Conservation (phyloP, 2,888 invertebrate genomes). For the Dolomedes plantarius region DNA sequence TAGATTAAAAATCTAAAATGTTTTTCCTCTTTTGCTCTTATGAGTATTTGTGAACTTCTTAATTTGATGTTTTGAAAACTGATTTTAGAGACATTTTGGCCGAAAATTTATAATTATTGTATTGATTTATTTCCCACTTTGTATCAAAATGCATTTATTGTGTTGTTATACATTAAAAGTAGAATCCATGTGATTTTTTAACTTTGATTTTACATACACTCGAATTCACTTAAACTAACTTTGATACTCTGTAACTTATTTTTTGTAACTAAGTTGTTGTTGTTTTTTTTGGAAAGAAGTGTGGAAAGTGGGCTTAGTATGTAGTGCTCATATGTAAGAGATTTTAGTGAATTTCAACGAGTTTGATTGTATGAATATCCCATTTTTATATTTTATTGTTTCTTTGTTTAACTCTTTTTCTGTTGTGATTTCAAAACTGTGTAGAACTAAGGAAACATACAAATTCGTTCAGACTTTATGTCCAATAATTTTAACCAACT, state of each 20-base stretch:
- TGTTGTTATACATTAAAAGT: neutral
- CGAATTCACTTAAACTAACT: neutral
- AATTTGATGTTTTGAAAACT: too few species aligned
- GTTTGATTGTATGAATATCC: neutral
- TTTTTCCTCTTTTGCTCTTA: too few species aligned
- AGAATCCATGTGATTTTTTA: neutral
- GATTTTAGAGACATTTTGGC: too few species aligned
- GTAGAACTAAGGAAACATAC: neutral
- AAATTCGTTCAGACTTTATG: neutral
- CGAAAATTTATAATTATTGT: too few species aligned
- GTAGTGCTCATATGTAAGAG: too few species aligned
- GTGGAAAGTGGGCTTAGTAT: neutral
- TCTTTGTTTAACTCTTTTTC: neutral
- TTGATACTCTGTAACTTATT: neutral
- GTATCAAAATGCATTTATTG: too few species aligned
- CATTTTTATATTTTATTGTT: neutral
- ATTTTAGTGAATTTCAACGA: too few species aligned
- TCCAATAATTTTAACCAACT: slow-evolving; percentile 7
- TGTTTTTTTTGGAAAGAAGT: neutral
- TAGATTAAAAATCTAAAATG: too few species aligned
- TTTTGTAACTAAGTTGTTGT: neutral
- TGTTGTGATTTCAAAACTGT: slow-evolving; percentile 6
- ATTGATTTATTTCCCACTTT: too few species aligned
- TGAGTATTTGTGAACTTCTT: too few species aligned
- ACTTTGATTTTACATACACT: neutral